Percentiles rank a stretch among this genome's conserved stretches.
phyloP scores from a whole-genome alignment of 2,797 vertebrate species.

The Leucoraja ocellata region DNA sequence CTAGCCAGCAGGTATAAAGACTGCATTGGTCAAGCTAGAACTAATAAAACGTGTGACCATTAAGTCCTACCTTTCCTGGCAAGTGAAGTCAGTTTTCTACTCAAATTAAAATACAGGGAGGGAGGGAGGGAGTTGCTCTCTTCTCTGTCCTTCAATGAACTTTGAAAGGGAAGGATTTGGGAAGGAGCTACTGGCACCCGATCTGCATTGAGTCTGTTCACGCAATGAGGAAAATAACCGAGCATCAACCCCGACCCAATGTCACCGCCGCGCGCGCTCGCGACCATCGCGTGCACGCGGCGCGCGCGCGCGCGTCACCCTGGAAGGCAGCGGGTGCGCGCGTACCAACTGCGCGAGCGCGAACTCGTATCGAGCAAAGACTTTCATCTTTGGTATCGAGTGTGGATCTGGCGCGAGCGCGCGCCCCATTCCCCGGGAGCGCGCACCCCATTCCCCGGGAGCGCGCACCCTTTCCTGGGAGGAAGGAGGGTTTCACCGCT shows the following conservation, averaged over 20 bases:
- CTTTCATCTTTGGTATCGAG: too few relatives aligned
- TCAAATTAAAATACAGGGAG: background rate
- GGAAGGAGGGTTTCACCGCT: too few relatives aligned
- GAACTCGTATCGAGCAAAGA: too few relatives aligned
- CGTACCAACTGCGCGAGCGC: too few relatives aligned
- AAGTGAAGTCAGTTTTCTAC: background rate
- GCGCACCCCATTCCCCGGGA: too few relatives aligned
- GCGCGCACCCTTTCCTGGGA: too few relatives aligned
- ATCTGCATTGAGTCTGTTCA: background rate
- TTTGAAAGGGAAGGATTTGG: background rate
- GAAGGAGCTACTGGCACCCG: background rate
- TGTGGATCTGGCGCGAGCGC: too few relatives aligned
- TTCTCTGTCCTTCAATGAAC: background rate
- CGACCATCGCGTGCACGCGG: too few relatives aligned
- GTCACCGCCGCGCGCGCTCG: background rate
- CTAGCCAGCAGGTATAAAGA: background rate
- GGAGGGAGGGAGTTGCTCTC: background rate
- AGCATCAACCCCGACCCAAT: background rate
- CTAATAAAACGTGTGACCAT: background rate
- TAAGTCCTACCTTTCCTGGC: constrained; percentile 4
- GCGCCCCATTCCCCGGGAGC: too few relatives aligned
- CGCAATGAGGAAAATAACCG: background rate
- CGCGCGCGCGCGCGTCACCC: background rate
- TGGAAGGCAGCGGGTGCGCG: too few relatives aligned
- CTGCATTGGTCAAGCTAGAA: background rate